A percentile compares a stretch with the other conserved stretches of the same genome.
Conservation (phyloP, 1,140 invertebrate species). For the Atta cephalotes region DNA sequence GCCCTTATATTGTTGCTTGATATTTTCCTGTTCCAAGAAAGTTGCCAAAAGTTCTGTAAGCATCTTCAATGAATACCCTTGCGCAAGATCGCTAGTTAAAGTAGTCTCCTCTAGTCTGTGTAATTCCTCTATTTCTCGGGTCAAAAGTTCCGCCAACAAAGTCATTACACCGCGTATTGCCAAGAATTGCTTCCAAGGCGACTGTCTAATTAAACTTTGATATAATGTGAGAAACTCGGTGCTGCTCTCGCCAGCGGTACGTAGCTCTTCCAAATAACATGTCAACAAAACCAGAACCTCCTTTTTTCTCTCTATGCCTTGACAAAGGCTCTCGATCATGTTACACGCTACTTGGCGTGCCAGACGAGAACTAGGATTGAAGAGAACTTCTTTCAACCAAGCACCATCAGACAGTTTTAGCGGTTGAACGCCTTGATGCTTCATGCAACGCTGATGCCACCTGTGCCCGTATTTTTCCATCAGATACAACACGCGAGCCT, state of each 20-base stretch:
- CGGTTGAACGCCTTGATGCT: slow-evolving; percentile 82
- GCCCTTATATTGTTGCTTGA: slow-evolving; percentile 96
- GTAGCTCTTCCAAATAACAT: slow-evolving; percentile 94
- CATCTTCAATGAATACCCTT: slow-evolving; percentile 96
- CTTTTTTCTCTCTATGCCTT: slow-evolving; percentile 90
- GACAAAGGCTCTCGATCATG: slow-evolving; percentile 94
- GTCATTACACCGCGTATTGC: slow-evolving; percentile 94
- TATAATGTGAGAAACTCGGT: slow-evolving; percentile 96
- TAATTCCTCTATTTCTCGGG: slow-evolving; percentile 94
- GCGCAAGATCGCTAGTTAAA: slow-evolving; percentile 96
- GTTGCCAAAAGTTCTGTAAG: slow-evolving; percentile 95
- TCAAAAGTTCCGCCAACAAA: slow-evolving; percentile 94
- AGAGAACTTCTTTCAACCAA: slow-evolving; percentile 96
- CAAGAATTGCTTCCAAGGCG: slow-evolving; percentile 97
- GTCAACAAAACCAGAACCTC: slow-evolving; percentile 95
- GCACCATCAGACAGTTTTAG: slow-evolving; percentile 89
- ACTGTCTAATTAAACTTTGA: slow-evolving; percentile 93
- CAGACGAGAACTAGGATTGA: slow-evolving; percentile 95
- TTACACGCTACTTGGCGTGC: slow-evolving; percentile 96
- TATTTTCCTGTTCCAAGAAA: slow-evolving; percentile 93
- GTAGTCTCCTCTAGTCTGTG: slow-evolving; percentile 96
- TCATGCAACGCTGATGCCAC: slow-evolving; percentile 86
- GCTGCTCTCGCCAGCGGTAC: slow-evolving; percentile 94
- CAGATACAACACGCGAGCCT: slow-evolving; percentile 88
- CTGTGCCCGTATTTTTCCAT: slow-evolving; percentile 92